phyloP scores from a whole-genome alignment of 1,140 invertebrate genomes.

The Hetaerina americana region DNA sequence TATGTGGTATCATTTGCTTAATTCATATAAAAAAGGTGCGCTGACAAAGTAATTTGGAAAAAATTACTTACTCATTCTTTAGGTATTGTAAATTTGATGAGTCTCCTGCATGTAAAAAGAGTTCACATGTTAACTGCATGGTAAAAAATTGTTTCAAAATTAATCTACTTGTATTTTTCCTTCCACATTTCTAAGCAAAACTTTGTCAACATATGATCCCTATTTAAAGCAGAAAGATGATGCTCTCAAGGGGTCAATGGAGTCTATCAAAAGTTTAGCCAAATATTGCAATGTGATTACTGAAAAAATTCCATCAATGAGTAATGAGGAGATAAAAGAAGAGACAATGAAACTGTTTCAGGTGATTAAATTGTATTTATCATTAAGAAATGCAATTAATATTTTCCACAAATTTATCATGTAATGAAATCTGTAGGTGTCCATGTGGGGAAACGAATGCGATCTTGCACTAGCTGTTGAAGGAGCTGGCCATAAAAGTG shows the following conservation, averaged over 20 bases:
- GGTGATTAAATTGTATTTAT: background rate
- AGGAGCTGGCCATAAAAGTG: slow-evolving; percentile 34
- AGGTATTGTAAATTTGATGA: no score
- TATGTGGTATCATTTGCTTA: no score
- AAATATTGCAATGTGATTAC: slow-evolving; percentile 23
- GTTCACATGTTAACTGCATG: no score
- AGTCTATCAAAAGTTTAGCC: slow-evolving; percentile 41
- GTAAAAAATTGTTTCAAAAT: no score
- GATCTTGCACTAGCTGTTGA: slow-evolving; percentile 81
- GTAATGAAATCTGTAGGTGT: slow-evolving; percentile 24
- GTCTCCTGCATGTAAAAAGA: no score
- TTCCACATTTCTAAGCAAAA: slow-evolving; percentile 32
- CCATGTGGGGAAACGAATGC: slow-evolving; percentile 57
- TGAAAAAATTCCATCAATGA: background rate
- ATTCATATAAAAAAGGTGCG: no score
- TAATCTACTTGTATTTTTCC: no score
- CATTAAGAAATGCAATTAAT: background rate
- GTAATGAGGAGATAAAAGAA: background rate
- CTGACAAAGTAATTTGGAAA: no score
- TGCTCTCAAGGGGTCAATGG: slow-evolving; percentile 38
- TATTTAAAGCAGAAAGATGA: slow-evolving; percentile 61
- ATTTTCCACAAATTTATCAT: background rate
- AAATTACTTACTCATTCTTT: no score
- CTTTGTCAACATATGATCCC: slow-evolving; percentile 55
- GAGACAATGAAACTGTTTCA: slow-evolving; percentile 13